Evolutionary conservation across 2,888 invertebrate species (phyloP), one percentile per base, ranked within the genome.

Genomic region (Leptinotarsa juncta): DNA sequence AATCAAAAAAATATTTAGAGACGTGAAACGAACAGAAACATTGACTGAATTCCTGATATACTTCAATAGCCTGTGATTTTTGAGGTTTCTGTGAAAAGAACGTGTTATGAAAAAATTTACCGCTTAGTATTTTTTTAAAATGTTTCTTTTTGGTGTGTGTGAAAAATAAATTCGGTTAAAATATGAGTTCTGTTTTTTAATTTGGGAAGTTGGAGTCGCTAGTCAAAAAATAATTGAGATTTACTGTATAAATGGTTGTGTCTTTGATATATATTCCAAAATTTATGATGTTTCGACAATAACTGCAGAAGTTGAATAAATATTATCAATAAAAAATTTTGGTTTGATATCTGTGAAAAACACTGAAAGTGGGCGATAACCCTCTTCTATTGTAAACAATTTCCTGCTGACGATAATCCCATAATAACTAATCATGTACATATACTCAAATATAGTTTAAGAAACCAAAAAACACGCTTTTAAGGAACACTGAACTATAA

Each of bases 241-340:
- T 26, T 74, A 74, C 57, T 70, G 12, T 72, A 68, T 49, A 48
- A 67, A 71, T 69, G 50, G 65, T 72, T 82, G 81, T 83, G 81
- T 82, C 82, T 78, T 82, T 80, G 14, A 18, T 23, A 23, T 15
- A 23, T 23, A 57, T n/a, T n/a, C 5, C 57, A 15, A 81, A 77
- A 78, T 77, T 67, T 72, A 79, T 79, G 79, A 82, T 84, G 82
- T 82, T 81, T 78, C 81, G 83, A 84, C 83, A 83, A 84, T 83
- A 84, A 83, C 78, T 82, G 82, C 81, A 83, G 82, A 84, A 83
- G 78, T 82, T 82, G 80, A 83, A 82, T 82, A 83, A 83, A 82
- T 60, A 77, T 80, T 81, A 77, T 72, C 75, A 80, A 78, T 79
- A 76, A 75, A 74, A 62, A 72, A 76, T 72, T 26, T 69, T 73